Base-by-base conservation (phyloP, 2,797 vertebrate genomes). In the Austrolebias charrua region DNA sequence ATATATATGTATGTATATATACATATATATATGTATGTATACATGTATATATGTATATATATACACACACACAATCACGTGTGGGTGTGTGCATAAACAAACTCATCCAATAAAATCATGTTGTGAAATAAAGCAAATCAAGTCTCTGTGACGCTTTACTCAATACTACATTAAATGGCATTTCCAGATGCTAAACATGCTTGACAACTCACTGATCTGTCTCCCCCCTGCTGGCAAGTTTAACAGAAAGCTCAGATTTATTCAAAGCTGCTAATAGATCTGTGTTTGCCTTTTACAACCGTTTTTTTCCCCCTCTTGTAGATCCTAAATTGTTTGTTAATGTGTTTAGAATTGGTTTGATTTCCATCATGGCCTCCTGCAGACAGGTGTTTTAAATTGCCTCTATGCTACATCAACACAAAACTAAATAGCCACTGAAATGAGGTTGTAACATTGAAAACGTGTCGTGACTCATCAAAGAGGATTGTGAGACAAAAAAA, bases 271-370 rank as follows among this genome's bases (percentile, higher is more conserved):
- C 66, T 78, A 60, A 70, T 75, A 67, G 51, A 79, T 79, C 63
- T 66, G 16, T 55, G 67, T 80, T 79, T 77, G 43, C 33, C 40
- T 76, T 24, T 82, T 71, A 56, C 51, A 35, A 35, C n/a, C 35
- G 4, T 15, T 47, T 46, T 19, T 59, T 65, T 60, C 55, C 3
- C 24, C 3, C 24, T 24, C 24, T 60, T 52, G 71, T 73, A 69
- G 84, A 73, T 61, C 53, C 54, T 64, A 74, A 69, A 74, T 84
- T 81, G 68, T 86, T 81, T 79, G 60, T 71, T 73, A 55, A 46
- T 66, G 44, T 42, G 70, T 80, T 62, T 49, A 18, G 59, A 78
- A 69, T 66, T n/a, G 35, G 67, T 67, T 74, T 78, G 57, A 52
- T 79, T 64, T 63, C 49, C 5, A 14, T 29, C 33, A 11, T 38